These are phyloP conservation scores for Agrotis ipsilon DNA, from an alignment of 2,888 invertebrate genomes.

Conservation along the genomic window DNA sequence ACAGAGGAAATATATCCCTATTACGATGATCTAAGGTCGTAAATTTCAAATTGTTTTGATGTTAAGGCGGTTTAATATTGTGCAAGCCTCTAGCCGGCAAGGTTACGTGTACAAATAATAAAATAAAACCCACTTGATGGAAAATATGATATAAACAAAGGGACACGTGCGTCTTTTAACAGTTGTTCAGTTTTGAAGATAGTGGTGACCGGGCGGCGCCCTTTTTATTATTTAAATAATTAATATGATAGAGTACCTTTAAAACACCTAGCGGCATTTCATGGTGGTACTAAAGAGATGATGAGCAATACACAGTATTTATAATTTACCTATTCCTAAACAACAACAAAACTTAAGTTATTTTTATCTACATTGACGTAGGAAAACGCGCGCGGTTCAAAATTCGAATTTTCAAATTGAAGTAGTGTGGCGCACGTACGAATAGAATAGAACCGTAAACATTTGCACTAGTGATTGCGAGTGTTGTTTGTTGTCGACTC, in stretches of 20 bases:
- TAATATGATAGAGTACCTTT: neutral
- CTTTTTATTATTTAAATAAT: neutral
- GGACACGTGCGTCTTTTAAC: slow-evolving; percentile 59
- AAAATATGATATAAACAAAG: slow-evolving; percentile 84
- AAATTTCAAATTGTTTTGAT: slow-evolving; percentile 16
- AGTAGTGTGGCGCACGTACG: slow-evolving; percentile 67
- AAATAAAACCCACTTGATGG: slow-evolving; percentile 78
- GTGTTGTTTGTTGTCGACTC: slow-evolving; percentile 74
- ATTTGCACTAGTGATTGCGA: slow-evolving; percentile 85
- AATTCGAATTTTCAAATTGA: slow-evolving; percentile 60
- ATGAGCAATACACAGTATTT: too few relatives aligned
- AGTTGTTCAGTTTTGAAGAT: slow-evolving; percentile 16
- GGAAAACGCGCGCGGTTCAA: slow-evolving; percentile 36
- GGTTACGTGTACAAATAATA: slow-evolving; percentile 81
- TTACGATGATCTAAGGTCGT: slow-evolving; percentile 42
- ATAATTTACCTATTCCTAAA: neutral
- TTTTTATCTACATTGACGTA: slow-evolving; percentile 8
- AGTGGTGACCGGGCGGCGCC: neutral
- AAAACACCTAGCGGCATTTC: neutral
- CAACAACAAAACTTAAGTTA: neutral
- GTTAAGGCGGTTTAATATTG: slow-evolving; percentile 74
- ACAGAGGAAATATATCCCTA: slow-evolving; percentile 66
- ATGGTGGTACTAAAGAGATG: too few relatives aligned
- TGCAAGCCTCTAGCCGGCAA: slow-evolving; percentile 67
- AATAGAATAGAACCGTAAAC: slow-evolving; percentile 73